phyloP scores from a whole-genome alignment of 2,888 invertebrate species.

The Sarcophaga subvicina region DNA sequence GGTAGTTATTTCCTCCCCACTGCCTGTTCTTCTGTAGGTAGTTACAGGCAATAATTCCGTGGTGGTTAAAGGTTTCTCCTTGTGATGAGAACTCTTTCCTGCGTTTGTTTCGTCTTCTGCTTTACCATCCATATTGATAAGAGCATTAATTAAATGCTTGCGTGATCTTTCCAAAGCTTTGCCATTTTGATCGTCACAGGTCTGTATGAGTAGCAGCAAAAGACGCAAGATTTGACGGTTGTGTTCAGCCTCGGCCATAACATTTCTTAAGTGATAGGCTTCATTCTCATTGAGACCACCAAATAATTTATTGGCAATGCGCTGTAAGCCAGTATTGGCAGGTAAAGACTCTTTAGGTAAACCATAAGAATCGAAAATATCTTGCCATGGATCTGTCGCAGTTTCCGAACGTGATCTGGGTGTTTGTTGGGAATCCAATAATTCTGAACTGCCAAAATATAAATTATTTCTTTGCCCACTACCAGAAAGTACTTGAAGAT shows the following conservation, averaged over 20 bases:
- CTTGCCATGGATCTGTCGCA: conserved; percentile 77
- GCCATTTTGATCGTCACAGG: conserved; percentile 88
- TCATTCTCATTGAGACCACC: conserved; percentile 89
- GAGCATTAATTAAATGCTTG: conserved; percentile 86
- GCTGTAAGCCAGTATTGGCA: conserved; percentile 86
- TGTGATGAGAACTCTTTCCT: conserved; percentile 58
- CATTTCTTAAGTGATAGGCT: conserved; percentile 88
- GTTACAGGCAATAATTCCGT: conserved; percentile 72
- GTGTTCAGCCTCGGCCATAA: conserved; percentile 91
- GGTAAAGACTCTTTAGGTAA: conserved; percentile 83
- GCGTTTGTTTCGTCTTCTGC: conserved; percentile 70
- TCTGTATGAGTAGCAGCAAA: conserved; percentile 89
- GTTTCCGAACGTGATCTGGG: conserved; percentile 33
- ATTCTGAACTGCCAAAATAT: conserved; percentile 23
- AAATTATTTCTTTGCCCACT: conserved; percentile 6
- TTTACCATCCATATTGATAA: conserved; percentile 85
- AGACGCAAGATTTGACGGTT: conserved; percentile 89
- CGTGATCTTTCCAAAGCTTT: conserved; percentile 88
- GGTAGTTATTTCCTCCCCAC: conserved; percentile 78
- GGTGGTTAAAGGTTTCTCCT: conserved; percentile 53
- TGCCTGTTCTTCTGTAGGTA: conserved; percentile 74
- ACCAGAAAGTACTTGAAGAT: conserved; percentile 6
- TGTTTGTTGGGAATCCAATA: conserved; percentile 12
- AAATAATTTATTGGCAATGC: conserved; percentile 89
- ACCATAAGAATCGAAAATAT: conserved; percentile 82